These are phyloP conservation scores for Anomalospiza imberbis DNA, from an alignment of 2,797 vertebrate genomes.

Conservation along the genomic window DNA sequence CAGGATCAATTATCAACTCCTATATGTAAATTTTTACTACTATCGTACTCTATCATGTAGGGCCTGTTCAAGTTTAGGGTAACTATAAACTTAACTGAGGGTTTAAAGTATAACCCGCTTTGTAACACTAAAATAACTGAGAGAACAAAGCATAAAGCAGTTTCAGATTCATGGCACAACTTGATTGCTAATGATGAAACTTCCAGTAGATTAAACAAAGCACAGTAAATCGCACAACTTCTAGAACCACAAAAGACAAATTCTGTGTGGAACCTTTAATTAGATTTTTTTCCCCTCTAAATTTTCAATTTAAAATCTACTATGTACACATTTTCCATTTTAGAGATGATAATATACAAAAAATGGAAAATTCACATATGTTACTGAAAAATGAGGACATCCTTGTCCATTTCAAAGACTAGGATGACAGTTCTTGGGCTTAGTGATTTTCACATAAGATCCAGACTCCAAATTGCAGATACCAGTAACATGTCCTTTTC, in stretches of 20 bases:
- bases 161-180: background rate
- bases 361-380: background rate
- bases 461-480: background rate
- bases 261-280: background rate
- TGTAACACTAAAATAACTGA: background rate
- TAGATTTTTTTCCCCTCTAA: background rate
- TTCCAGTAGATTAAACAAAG: background rate
- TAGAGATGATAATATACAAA: background rate
- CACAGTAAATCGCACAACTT: background rate
- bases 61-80: background rate
- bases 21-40: background rate
- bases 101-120: background rate
- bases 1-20: background rate
- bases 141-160: background rate
- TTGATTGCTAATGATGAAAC: background rate
- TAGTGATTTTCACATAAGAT: background rate
- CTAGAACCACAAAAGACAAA: background rate
- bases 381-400: background rate
- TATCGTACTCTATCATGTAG: background rate
- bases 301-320: background rate
- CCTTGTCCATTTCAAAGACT: background rate
- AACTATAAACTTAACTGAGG: background rate
- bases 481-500: background rate
- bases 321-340: background rate
- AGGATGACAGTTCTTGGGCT: background rate